phyloP scores from a whole-genome alignment of 2,797 vertebrate species.

The Megaceryle alcyon region DNA sequence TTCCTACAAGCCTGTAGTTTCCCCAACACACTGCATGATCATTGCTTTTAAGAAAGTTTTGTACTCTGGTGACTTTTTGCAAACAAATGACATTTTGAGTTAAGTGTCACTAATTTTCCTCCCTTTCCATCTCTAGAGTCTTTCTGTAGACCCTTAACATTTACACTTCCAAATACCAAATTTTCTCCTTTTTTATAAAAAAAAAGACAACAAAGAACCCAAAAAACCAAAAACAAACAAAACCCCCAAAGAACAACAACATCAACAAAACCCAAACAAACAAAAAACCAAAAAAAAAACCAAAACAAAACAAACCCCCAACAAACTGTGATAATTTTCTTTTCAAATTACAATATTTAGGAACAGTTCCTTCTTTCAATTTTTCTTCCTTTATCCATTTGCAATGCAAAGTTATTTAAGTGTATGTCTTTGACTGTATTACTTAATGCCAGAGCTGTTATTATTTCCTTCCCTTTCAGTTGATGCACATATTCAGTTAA shows the following conservation, averaged over 20 bases:
- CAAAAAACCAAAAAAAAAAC: no score
- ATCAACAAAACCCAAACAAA: no score
- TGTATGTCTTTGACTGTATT: neutral
- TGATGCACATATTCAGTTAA: slow-evolving; percentile 24
- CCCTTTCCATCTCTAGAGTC: neutral
- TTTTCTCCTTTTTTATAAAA: neutral
- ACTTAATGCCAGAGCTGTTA: slow-evolving; percentile 3
- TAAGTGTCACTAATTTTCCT: neutral
- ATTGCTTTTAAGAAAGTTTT: neutral
- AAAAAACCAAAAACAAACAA: no score
- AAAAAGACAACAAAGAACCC: no score
- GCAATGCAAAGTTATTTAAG: neutral
- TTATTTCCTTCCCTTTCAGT: slow-evolving; percentile 42
- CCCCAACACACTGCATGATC: neutral
- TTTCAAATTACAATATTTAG: neutral
- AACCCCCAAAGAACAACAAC: no score
- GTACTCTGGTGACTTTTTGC: neutral
- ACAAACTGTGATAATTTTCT: neutral
- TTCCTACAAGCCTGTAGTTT: neutral
- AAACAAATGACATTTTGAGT: neutral
- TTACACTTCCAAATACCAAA: neutral
- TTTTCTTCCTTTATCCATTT: neutral
- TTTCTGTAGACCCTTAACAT: neutral
- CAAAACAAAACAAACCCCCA: no score
- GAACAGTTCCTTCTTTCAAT: neutral